Evolutionary conservation across 2,113 vertebrate species (phyloP), one percentile per base, ranked within the genome.

Genomic region (Rhinolophus ferrumequinum): DNA sequence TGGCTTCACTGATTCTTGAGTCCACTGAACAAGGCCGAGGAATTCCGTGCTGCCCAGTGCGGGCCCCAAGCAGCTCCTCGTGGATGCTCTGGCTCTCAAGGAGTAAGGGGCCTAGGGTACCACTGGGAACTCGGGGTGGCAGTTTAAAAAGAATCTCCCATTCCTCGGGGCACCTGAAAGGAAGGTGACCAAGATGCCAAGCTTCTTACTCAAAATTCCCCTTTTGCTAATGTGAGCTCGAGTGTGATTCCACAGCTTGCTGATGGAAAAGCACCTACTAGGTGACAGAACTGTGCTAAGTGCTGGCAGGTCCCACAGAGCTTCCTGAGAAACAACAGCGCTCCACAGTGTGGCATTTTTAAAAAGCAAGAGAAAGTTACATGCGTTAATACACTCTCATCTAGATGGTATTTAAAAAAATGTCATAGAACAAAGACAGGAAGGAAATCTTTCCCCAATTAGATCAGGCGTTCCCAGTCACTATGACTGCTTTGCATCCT

Each of bases 111-210:
- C 35, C 44, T 26, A 35, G 44, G 70, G 9, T 1, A 41, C 70
- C 67, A 24, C 19, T 19, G 66, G 69, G 72, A 92, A 28, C 47
- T 22, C 8, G 0, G 38, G 79, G 56, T 21, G 69, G 21, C 15
- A 22, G 11, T 13, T 83, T 70, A 41, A 66, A 35, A 58, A 96
- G 66, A 80, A 3, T n/a, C 70, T 83, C 47, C 15, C 38, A 3
- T n/a, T 69, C 58, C 3, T 35, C 0, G 0, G 6, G 64, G 44
- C 14, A 22, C 47, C 3, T 0, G 6, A 47, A 81, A 88, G 52
- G 24, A 77, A 88, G 76, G 69, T 12, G 26, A 77, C 69, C 12
- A 16, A 47, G 62, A 56, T 3, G 5, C 60, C 8, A 12, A 60
- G 35, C 82, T 47, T 92, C 52, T 58, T 66, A 47, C 4, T 52